These are phyloP conservation scores for Campoplex nolae DNA, from an alignment of 2,888 invertebrate genomes.

Conservation along the genomic window DNA sequence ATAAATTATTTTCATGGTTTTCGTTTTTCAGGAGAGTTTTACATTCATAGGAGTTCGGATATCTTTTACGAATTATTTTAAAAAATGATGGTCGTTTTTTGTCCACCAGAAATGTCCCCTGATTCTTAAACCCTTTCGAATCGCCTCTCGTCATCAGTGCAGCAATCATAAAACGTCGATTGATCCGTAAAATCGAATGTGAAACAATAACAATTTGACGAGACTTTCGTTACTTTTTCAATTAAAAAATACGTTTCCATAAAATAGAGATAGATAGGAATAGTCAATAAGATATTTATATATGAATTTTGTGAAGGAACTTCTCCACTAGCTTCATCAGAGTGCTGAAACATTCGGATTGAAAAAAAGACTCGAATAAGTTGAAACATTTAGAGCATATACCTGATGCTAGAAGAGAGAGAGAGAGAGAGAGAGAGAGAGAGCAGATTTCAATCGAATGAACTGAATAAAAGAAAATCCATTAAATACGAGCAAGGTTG, in stretches of 20 bases:
- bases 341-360: neutral
- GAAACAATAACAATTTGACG: neutral
- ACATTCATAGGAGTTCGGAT: no score
- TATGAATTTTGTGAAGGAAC: neutral
- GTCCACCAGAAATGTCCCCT: no score
- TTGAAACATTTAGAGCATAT: neutral
- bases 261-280: neutral
- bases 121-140: no score
- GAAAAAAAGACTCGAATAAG: neutral
- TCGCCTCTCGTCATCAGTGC: neutral
- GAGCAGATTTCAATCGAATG: conserved; percentile 19
- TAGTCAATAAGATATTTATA: neutral
- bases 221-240: neutral
- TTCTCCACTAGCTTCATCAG: neutral
- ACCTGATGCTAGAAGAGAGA: no score
- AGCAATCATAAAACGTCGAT: neutral
- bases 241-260: neutral
- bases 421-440: no score
- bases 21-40: no score
- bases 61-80: no score
- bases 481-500: neutral
- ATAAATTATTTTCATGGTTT: no score
- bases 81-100: neutral
- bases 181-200: neutral
- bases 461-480: conserved; percentile 22